Percentiles rank a stretch among this genome's conserved stretches.
phyloP scores from a whole-genome alignment of 2,797 vertebrate genomes.

The Coendou prehensilis region DNA sequence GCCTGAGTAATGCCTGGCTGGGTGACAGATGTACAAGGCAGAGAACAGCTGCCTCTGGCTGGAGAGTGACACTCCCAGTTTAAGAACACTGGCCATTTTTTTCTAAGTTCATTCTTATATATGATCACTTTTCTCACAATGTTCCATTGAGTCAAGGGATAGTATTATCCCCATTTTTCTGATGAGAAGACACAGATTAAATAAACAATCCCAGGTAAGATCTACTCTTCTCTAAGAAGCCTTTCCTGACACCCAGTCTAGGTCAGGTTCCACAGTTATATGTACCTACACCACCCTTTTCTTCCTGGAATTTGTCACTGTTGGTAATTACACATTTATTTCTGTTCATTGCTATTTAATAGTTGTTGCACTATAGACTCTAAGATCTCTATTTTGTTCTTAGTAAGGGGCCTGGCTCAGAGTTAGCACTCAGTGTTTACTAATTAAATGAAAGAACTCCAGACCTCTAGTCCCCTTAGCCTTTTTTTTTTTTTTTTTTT shows the following conservation, averaged over 20 bases:
- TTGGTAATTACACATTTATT: slow-evolving; percentile 30
- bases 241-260: background rate
- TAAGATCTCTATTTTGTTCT: slow-evolving; percentile 31
- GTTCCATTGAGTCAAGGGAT: slow-evolving; percentile 2
- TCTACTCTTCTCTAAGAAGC: background rate
- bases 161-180: background rate
- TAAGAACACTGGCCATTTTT: background rate
- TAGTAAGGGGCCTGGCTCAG: background rate
- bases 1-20: background rate
- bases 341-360: slow-evolving; percentile 48
- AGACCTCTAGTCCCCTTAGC: background rate
- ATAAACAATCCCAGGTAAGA: background rate
- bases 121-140: background rate
- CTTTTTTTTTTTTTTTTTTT: too few species aligned
- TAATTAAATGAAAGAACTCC: slow-evolving; percentile 32
- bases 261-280: background rate
- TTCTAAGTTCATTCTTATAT: background rate
- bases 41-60: slow-evolving; percentile 62
- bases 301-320: background rate
- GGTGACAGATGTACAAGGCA: background rate
- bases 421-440: background rate
- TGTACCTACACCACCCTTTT: background rate
- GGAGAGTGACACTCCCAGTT: background rate
- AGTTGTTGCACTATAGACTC: slow-evolving; percentile 15
- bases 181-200: slow-evolving; percentile 39